Evolutionary conservation across 2,888 invertebrate genomes (phyloP), one percentile per base, ranked within the genome.

Genomic region (Aporophyla nigra): DNA sequence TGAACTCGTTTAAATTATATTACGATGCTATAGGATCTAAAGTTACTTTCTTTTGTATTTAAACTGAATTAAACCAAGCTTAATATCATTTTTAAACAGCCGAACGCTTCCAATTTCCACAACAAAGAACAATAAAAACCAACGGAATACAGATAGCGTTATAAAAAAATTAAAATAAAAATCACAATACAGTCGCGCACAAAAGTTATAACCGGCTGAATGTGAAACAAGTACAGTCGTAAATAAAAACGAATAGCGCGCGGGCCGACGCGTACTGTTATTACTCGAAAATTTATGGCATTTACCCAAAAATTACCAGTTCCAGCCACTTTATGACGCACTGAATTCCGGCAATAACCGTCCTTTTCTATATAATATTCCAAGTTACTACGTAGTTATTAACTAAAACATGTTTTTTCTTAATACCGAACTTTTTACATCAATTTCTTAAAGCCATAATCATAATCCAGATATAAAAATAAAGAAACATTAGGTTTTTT

Each of bases 191-290:
- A 94, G 93, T 93, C 95, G 93, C 90, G 92, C 92, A 93, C 93
- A 94, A 94, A 95, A 95, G 93, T 95, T 94, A 94, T 93, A 93
- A 93, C 93, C 91, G 89, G 89, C 94, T 94, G 95, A 93, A 94
- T 94, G 93, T 95, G 95, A 95, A 95, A 94, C 95, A 94, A 96
- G 96, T 96, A 94, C 93, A 93, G 94, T 95, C 95, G 93, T 96
- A 96, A 96, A 96, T 95, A 96, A 95, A 95, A 94, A 91, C 90
- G 94, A 95, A 95, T 94, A 95, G 95, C 95, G 92, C 94, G 92
- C 92, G 90, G 91, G 90, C 93, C 93, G 93, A 94, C 93, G 93
- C 93, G 90, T 92, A 93, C 93, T 93, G 94, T 94, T 95, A 94
- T 95, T 95, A 93, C 92, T 92, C 91, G 90, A 89, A 91, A 94